Evolutionary conservation across 2,797 vertebrate genomes (phyloP), one percentile per base, ranked within the genome.

Genomic region (Halcyon chelicuti): DNA sequence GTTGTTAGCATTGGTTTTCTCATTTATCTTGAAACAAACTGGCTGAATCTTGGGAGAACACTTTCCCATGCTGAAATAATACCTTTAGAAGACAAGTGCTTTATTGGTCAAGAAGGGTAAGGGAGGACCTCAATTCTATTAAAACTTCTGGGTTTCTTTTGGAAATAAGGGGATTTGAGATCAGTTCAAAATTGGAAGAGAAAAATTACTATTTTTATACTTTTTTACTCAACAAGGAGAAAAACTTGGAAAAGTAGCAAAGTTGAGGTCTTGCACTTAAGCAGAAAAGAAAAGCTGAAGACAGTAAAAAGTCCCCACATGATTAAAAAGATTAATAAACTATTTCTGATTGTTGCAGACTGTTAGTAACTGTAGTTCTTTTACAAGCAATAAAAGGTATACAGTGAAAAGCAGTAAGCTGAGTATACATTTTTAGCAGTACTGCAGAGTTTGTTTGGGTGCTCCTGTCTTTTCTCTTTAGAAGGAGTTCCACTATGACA

Each of bases 401-500:
- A 2, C 19, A 25, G 16, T 44, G 7, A 31, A 26, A 80, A 55
- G 28, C 5, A n/a, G 7, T 10, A 52, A 35, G 1, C 4, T 9
- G 37, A 44, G 5, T 42, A 8, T 28, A 10, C 1, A 0, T 86
- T 83, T 85, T 54, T 42, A 66, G 29, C 19, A 20, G 7, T 22
- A 52, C 42, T 4, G 19, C 26, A 67, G 18, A 55, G 58, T 57
- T 79, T 25, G 23, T 72, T 72, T 42, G 49, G 4, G 4, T 79
- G n/a, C 11, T 9, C 60, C 26, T 60, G 44, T 14, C n/a, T 11
- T 81, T 61, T 7, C 29, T 9, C 74, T 81, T 75, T 39, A 40
- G 61, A 12, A 79, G 18, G 35, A 46, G 16, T 20, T 89, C 29
- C 8, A 0, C 17, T 68, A 0, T 1, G 1, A 1, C 42, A 1